Evolutionary conservation across 2,113 vertebrate genomes (phyloP), one percentile per base, ranked within the genome.

Genomic region (Melanerpes formicivorus): DNA sequence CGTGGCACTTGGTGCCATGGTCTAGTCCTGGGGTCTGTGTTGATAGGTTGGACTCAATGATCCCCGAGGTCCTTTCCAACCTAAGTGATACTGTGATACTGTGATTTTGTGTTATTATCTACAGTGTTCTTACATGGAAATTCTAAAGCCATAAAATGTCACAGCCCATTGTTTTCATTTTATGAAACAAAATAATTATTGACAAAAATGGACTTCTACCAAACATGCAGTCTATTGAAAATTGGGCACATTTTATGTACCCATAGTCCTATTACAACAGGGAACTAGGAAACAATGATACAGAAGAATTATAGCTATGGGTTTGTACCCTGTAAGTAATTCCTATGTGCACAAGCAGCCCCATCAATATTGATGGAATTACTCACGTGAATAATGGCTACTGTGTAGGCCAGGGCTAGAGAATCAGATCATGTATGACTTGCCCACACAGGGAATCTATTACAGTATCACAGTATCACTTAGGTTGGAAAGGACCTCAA

Each of bases 151-250:
- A 19, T 81, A 75, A 84, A 59, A 74, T 65, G 21, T 76, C 77
- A 76, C 18, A 76, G 44, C 5, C 29, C 27, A 32, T 69, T 84
- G 55, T 87, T 90, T 90, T 46, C 26, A 63, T 73, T 88, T 76
- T 73, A 73, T 63, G 52, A 76, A 93, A 88, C 58, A 84, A 91
- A 93, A 59, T 64, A 92, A 56, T 75, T 74, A 69, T n/a, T 74
- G 73, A 72, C 50, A 79, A 63, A 70, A 84, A 80, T 21, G 4
- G 9, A n/a, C 8, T 79, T 66, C 19, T 59, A 15, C 42, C 59
- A 73, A 92, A 69, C 32, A 60, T 18, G 3, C 19, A 29, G 54
- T 64, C 70, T 50, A 3, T 18, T 70, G 77, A 73, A 84, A 90
- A 55, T 56, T 34, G 21, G 59, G 34, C n/a, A 34, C 3, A 17